Base-by-base conservation (phyloP, 2,797 vertebrate genomes). In the Podargus strigoides region DNA sequence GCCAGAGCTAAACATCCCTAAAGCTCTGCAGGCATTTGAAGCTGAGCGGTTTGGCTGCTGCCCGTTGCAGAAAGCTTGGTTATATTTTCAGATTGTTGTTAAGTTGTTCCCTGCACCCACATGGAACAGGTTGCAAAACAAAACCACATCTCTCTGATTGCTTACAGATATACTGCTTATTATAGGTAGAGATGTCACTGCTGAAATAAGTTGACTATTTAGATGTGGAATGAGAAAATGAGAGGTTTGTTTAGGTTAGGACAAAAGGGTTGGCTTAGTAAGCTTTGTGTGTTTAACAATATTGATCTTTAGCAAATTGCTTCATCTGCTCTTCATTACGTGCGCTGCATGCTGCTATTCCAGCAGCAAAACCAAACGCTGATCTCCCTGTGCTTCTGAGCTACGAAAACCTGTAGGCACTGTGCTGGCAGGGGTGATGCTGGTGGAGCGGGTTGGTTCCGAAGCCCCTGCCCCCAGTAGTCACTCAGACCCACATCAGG, bases 311-410 rank as follows among this genome's bases (percentile, higher is more conserved):
- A 83, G 60, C 67, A 90, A 85, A 77, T 70, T 66, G 44, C 66
- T 89, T 96, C 72, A 93, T 67, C 80, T 85, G 46, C 42, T 88
- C 36, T 73, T 87, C 73, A 30, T 75, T 73, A 47, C 62, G 82
- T 44, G 39, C 66, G 68, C 79, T 75, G 50, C 44, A 26, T 0
- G 0, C 62, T 83, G 42, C 41, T 41, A 9, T 46, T 90, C 50
- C 52, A 46, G 73, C 19, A 80, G 66, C 80, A 77, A 85, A 88
- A 37, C 23, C 46, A 46, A 44, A 16, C 12, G 3, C 36, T 18
- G 41, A 19, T 44, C 21, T 58, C 34, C 24, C 50, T 27, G 42
- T 17, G 42, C 50, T 56, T 7, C 49, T 12, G 66, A 66, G n/a
- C 42, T 80, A 39, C 53, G 32, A n/a, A 63, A 56, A 3, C 59